A percentile compares a stretch with the other conserved stretches of the same genome.
Conservation (phyloP, 2,113 vertebrate genomes). For the Lepus timidus region DNA sequence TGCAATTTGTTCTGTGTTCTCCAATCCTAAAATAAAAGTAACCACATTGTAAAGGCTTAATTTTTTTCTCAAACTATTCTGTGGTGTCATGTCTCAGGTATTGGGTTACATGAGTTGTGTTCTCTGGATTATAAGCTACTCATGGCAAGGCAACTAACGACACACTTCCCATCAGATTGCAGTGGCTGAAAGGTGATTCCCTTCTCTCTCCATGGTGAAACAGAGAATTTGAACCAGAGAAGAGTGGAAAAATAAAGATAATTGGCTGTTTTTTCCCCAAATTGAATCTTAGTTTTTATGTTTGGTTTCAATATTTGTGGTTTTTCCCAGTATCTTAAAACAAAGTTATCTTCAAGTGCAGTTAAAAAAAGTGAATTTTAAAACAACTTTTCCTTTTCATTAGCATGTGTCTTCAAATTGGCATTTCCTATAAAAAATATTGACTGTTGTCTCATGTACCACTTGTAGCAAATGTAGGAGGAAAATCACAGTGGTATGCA, state of each 20-base stretch:
- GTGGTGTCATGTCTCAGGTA: neutral
- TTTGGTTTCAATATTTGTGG: constrained; percentile 14
- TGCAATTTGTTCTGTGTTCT: neutral
- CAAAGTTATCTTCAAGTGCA: constrained; percentile 22
- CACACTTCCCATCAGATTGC: neutral
- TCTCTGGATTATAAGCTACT: neutral
- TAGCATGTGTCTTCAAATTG: constrained; percentile 62
- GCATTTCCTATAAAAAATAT: constrained; percentile 31
- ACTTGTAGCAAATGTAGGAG: neutral
- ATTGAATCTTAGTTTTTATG: neutral
- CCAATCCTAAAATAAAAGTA: neutral
- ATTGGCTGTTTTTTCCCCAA: neutral
- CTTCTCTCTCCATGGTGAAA: neutral
- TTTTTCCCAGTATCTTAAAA: constrained; percentile 14
- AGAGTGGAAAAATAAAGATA: neutral
- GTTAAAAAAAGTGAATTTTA: constrained; percentile 17
- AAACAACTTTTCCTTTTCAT: constrained; percentile 11
- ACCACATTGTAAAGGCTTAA: neutral
- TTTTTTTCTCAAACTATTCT: neutral
- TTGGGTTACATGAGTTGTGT: neutral
- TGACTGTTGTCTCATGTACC: neutral
- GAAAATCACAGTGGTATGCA: neutral
- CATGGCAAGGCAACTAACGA: neutral
- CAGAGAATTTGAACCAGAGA: neutral
- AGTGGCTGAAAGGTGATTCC: neutral